phyloP scores from a whole-genome alignment of 2,797 vertebrate species.

The Onychomys arenicola region DNA sequence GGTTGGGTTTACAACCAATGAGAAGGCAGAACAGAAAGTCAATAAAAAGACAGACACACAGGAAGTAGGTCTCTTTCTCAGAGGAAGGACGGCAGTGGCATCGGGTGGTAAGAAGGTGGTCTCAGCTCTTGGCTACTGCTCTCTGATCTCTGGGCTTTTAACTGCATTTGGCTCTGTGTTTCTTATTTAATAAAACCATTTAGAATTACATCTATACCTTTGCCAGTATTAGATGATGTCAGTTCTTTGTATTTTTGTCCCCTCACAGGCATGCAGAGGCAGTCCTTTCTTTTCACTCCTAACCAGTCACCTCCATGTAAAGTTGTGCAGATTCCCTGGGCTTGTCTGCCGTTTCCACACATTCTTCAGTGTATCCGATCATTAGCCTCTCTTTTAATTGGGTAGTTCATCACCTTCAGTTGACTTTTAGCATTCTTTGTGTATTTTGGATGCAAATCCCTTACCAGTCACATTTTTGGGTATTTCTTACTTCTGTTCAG shows the following conservation, averaged over 20 bases:
- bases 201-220: too few species aligned
- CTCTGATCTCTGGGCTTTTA: too few species aligned
- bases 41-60: too few species aligned
- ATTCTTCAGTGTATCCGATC: neutral
- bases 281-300: neutral
- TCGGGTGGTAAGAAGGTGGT: too few species aligned
- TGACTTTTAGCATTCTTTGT: neutral
- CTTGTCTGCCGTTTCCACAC: neutral
- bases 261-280: neutral
- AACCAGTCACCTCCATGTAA: neutral
- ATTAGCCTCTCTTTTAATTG: neutral
- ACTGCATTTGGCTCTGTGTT: too few species aligned
- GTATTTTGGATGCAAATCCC: neutral
- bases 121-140: too few species aligned
- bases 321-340: neutral
- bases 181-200: too few species aligned
- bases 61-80: too few species aligned
- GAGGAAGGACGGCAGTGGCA: too few species aligned
- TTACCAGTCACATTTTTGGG: neutral
- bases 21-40: too few species aligned
- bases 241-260: neutral
- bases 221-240: neutral
- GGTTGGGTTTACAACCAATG: too few species aligned
- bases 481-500: neutral
- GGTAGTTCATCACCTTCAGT: neutral